These are phyloP conservation scores for Ctenochaetus hawaiiensis DNA, from an alignment of 2,797 vertebrate species.

Conservation along the genomic window DNA sequence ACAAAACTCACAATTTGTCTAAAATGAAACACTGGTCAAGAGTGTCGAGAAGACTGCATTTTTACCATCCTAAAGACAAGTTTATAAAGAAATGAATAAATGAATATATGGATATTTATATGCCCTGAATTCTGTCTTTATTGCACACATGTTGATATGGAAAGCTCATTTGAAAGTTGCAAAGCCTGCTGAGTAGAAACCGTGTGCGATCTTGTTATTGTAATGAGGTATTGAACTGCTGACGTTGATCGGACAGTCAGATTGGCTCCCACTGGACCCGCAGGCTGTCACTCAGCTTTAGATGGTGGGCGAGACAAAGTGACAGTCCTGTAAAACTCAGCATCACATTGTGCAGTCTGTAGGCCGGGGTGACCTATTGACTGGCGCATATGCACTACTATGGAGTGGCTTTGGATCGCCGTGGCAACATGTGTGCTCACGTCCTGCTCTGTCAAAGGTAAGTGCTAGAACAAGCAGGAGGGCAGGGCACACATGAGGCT, in stretches of 20 bases:
- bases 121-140: neutral
- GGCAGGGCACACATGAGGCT: conserved; percentile 53
- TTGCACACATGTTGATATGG: neutral
- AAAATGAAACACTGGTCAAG: conserved; percentile 46
- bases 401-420: conserved; percentile 84
- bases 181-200: too few relatives aligned
- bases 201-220: conserved; percentile 9
- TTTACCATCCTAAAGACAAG: conserved; percentile 61
- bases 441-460: conserved; percentile 84
- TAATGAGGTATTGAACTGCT: conserved; percentile 14
- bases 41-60: conserved; percentile 50
- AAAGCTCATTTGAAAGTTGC: neutral
- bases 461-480: conserved; percentile 82
- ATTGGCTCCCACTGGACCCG: conserved; percentile 35
- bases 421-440: conserved; percentile 82
- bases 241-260: conserved; percentile 15
- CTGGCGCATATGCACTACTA: conserved; percentile 68
- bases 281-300: conserved; percentile 65
- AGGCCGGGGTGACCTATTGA: conserved; percentile 62
- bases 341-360: conserved; percentile 67
- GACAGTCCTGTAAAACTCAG: conserved; percentile 61
- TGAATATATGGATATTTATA: conserved; percentile 58
- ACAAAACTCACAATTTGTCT: conserved; percentile 31
- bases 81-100: conserved; percentile 79
- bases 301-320: conserved; percentile 64